Evolutionary conservation across 2,888 invertebrate genomes (phyloP).

Genomic region (Bursaphelenchus okinawaensis): DNA sequence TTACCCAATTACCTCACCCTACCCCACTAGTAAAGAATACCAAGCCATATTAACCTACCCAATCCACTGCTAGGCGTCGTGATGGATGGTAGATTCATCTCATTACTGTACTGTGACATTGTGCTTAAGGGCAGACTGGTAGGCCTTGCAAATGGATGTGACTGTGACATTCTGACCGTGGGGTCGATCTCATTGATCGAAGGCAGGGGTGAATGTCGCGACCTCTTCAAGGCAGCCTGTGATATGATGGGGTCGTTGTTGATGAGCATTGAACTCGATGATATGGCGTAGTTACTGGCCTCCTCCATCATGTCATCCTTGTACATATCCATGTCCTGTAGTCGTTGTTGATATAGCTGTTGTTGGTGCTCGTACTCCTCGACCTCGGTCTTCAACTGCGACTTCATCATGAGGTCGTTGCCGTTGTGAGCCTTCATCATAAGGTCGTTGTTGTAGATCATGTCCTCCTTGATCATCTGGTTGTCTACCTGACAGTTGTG

Average conservation of each 20-base stretch:
- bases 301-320: background rate
- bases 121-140: background rate
- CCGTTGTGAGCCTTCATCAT: background rate
- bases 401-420: background rate
- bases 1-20: no score
- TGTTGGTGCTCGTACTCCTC: background rate
- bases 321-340: background rate
- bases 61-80: conserved; percentile 9
- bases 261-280: background rate
- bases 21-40: no score
- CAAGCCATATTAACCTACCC: background rate
- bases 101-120: background rate
- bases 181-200: background rate
- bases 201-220: background rate
- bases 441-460: background rate
- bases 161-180: background rate
- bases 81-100: background rate
- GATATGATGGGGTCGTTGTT: background rate
- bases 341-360: background rate
- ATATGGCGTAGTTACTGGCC: background rate
- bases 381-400: background rate
- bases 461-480: background rate
- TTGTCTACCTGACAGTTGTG: background rate
- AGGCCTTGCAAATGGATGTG: conserved; percentile 2
- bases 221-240: background rate